phyloP scores from a whole-genome alignment of 2,888 invertebrate species.

The Octonoba sinensis region DNA sequence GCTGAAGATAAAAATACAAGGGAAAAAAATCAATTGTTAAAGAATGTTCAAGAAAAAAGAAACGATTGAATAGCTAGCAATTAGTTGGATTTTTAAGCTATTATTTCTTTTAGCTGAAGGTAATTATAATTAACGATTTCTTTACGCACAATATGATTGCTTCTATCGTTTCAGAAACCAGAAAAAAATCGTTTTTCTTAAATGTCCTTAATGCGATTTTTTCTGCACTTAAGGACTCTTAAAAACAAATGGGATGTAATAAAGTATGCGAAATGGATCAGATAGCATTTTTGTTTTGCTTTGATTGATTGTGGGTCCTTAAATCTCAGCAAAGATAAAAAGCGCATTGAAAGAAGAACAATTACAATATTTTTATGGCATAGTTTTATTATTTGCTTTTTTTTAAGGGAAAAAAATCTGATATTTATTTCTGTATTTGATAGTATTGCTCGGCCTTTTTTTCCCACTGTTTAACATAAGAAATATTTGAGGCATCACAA shows the following conservation, averaged over 20 bases:
- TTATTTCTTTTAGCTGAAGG: conserved; percentile 37
- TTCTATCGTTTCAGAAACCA: conserved; percentile 3
- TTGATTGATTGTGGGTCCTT: conserved; percentile 30
- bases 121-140: conserved; percentile 60
- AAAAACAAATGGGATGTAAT: conserved; percentile 46
- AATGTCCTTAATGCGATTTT: conserved; percentile 22
- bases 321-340: conserved; percentile 17
- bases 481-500: no score
- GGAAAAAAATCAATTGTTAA: conserved; percentile 18
- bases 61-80: conserved; percentile 23
- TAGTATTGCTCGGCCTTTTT: no score
- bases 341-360: no score
- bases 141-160: conserved; percentile 47
- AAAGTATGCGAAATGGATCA: conserved; percentile 27
- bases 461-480: no score
- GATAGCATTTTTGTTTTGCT: conserved; percentile 18
- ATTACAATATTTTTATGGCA: no score
- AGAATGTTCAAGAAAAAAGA: conserved; percentile 9
- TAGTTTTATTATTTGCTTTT: no score
- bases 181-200: conserved; percentile 27
- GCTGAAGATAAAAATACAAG: conserved; percentile 21
- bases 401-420: no score
- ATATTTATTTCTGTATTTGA: no score
- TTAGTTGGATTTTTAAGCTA: conserved; percentile 43
- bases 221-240: conserved; percentile 7